Conservation (phyloP, 2,113 vertebrate genomes). For the Pseudorasbora parva region DNA sequence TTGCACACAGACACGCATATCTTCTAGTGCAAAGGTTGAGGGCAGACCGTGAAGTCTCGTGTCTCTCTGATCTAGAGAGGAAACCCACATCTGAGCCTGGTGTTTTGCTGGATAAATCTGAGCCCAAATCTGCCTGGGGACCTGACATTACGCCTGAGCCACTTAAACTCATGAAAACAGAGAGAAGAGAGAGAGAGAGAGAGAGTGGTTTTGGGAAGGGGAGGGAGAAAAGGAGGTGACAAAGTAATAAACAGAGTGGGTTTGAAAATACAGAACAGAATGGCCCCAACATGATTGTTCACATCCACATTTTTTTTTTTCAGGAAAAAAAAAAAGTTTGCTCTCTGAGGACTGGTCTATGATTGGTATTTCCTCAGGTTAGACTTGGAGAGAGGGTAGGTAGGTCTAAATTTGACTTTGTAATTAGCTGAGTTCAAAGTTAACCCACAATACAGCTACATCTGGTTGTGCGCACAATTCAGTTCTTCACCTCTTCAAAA, state of each 20-base stretch:
- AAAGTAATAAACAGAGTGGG: slow-evolving; percentile 43
- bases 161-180: slow-evolving; percentile 23
- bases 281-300: slow-evolving; percentile 11
- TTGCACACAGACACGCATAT: slow-evolving; percentile 24
- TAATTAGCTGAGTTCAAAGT: background rate
- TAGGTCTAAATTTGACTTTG: slow-evolving; percentile 27
- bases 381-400: slow-evolving; percentile 9
- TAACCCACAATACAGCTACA: background rate
- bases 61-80: slow-evolving; percentile 7
- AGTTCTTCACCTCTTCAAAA: background rate
- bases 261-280: slow-evolving; percentile 10
- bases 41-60: background rate
- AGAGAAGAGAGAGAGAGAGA: background rate
- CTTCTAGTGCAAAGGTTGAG: slow-evolving; percentile 13
- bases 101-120: slow-evolving; percentile 14
- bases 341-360: slow-evolving; percentile 41
- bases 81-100: slow-evolving; percentile 25
- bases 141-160: slow-evolving; percentile 22
- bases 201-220: background rate
- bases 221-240: background rate
- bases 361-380: slow-evolving; percentile 43
- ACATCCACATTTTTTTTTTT: background rate
- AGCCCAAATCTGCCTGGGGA: slow-evolving; percentile 18
- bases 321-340: background rate
- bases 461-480: background rate